Conservation (phyloP, 1,140 invertebrate genomes). For the Drosophila dunni region DNA sequence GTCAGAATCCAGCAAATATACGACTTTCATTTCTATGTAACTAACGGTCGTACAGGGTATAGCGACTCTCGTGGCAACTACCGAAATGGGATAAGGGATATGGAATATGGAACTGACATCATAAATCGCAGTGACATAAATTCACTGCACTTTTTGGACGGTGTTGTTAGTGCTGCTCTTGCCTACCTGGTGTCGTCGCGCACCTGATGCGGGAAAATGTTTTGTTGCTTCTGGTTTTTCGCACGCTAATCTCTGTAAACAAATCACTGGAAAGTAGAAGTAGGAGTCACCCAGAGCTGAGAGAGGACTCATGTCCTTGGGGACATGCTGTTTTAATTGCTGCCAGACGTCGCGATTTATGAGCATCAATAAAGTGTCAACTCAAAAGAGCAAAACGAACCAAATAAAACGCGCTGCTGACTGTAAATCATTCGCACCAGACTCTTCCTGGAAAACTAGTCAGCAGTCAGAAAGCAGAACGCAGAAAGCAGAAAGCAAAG, state of each 20-base stretch:
- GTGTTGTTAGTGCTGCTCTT: conserved; percentile 14
- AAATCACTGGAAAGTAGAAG: conserved; percentile 59
- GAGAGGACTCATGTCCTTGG: conserved; percentile 63
- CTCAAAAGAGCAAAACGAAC: conserved; percentile 48
- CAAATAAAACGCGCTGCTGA: conserved; percentile 69
- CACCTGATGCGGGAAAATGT: conserved; percentile 68
- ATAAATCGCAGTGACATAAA: conserved; percentile 77
- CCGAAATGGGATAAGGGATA: conserved; percentile 29
- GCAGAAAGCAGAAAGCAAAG: conserved; percentile 1
- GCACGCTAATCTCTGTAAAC: conserved; percentile 79
- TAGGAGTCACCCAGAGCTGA: not conserved
- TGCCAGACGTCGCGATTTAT: conserved; percentile 78
- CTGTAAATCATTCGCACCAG: conserved; percentile 72
- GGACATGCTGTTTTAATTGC: conserved; percentile 81
- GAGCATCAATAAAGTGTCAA: conserved; percentile 82
- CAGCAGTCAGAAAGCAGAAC: conserved; percentile 11
- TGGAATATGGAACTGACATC: conserved; percentile 23
- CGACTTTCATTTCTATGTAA: conserved; percentile 69
- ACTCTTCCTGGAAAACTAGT: conserved; percentile 70
- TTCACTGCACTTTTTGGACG: conserved; percentile 67
- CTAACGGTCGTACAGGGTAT: conserved; percentile 46
- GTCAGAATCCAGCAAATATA: conserved; percentile 43
- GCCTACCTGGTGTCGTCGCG: conserved; percentile 47
- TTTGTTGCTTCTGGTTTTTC: conserved; percentile 59
- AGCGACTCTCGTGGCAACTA: conserved; percentile 13